Evolutionary conservation across 53 echinoderm and acorn worm genomes (phyloP).

Genomic region (Holothuria scabra): DNA sequence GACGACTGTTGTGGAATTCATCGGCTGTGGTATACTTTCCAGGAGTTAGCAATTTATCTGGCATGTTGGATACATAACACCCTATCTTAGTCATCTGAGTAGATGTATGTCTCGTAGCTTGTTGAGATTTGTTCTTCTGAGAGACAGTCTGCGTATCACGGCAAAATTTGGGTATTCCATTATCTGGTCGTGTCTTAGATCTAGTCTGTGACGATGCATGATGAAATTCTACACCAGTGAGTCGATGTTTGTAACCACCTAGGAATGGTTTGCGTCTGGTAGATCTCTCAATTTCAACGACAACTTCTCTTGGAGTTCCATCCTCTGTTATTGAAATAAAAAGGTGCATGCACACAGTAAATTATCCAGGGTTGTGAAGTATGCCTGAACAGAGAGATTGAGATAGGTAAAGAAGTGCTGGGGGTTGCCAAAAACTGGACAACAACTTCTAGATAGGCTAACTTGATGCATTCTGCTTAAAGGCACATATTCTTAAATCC

Average conservation of each 20-base stretch:
- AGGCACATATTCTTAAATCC: no score
- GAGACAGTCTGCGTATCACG: constrained; percentile 95
- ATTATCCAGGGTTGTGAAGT: no score
- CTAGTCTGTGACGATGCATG: constrained; percentile 95
- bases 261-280: constrained; percentile 92
- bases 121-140: constrained; percentile 75
- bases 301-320: constrained; percentile 84
- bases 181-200: constrained; percentile 77
- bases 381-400: no score
- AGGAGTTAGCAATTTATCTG: constrained; percentile 88
- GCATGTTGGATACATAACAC: constrained; percentile 93
- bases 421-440: no score
- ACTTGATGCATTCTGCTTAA: no score
- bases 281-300: constrained; percentile 96
- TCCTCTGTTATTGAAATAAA: constrained; percentile 53
- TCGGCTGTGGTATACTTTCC: constrained; percentile 90
- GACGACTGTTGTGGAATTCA: constrained; percentile 78
- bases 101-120: constrained; percentile 81
- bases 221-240: constrained; percentile 79
- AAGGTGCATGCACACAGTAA: not conserved
- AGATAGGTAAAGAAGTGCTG: no score
- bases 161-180: constrained; percentile 87
- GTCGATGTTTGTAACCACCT: constrained; percentile 83
- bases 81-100: constrained; percentile 99
- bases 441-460: no score